Base-by-base conservation (phyloP, 2,797 vertebrate species). In the Smutsia gigantea region DNA sequence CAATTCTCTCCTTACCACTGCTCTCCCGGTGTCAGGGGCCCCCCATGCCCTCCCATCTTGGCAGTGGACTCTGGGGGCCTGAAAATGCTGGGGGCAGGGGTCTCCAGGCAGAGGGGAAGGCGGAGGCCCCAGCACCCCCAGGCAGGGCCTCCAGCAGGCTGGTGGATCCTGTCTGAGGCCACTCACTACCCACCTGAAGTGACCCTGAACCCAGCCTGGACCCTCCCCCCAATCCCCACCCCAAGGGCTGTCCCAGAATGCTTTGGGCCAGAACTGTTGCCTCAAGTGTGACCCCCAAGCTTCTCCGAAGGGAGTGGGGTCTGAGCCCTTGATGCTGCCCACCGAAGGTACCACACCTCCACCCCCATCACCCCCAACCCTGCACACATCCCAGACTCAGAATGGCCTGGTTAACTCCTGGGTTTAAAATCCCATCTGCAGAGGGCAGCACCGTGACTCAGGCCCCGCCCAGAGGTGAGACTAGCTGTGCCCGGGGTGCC, bases 381-480 rank as follows among this genome's bases (percentile, higher is more conserved):
- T 18, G 2, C 59, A 25, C 7, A 14, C 18, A 39, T 55, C 15
- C 49, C 21, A 37, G 72, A 27, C 18, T 46, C 84, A 3, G 7
- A 29, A 18, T 0, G 42, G 75, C 46, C n/a, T 5, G 17, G 31
- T 25, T 55, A 34, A 19, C 17, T 14, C 39, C 69, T 49, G n/a
- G 55, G 14, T 53, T 2, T 31, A 49, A 79, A 34, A 11, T 17
- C 13, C 34, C 19, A 13, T 1, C 37, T 6, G 17, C 71, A 6
- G 39, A 23, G 25, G 9, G 19, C 46, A 9, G 25, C 19, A 2
- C 71, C 34, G 51, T 5, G 2, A 13, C 2, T 1, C 12, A 0
- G 29, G 83, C 49, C 39, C 42, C 18, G 66, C 49, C 46, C 77
- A 3, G 29, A 42, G 53, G 15, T 42, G 51, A 2, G 9, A 6